phyloP scores from a whole-genome alignment of 2,797 vertebrate genomes.

The Galago senegalensis region DNA sequence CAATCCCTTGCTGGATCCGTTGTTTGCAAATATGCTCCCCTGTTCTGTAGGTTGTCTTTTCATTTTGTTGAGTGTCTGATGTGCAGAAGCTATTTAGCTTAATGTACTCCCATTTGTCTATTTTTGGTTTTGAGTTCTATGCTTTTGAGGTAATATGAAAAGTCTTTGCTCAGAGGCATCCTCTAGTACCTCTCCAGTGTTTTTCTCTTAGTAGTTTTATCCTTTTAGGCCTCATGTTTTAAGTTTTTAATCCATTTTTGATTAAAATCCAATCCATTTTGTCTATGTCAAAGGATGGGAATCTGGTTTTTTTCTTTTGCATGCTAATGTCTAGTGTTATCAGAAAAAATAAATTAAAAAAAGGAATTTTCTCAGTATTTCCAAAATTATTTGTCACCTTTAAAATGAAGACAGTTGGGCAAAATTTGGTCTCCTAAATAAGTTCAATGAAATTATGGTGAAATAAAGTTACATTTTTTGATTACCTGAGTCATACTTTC shows the following conservation, averaged over 20 bases:
- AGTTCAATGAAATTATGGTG: constrained; percentile 22
- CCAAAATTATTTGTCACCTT: background rate
- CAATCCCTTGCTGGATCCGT: background rate
- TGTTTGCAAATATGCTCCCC: background rate
- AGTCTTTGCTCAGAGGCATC: background rate
- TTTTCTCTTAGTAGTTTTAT: background rate
- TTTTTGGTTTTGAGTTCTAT: background rate
- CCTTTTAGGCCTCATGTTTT: background rate
- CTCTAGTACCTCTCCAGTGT: background rate
- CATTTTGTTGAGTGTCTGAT: background rate
- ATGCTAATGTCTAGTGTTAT: background rate
- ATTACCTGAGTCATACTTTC: background rate
- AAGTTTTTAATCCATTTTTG: background rate
- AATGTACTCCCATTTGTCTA: background rate
- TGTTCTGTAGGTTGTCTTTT: background rate
- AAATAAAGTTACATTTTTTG: constrained; percentile 11
- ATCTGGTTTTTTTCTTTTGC: background rate
- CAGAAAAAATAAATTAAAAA: background rate
- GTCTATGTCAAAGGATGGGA: background rate
- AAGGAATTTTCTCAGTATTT: background rate
- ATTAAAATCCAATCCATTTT: background rate
- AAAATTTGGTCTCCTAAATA: background rate
- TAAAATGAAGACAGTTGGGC: background rate
- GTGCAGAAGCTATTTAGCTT: background rate
- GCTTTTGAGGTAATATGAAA: background rate